These are phyloP conservation scores for Lichenostomus cassidix DNA, from an alignment of 2,113 vertebrate genomes.

Conservation along the genomic window DNA sequence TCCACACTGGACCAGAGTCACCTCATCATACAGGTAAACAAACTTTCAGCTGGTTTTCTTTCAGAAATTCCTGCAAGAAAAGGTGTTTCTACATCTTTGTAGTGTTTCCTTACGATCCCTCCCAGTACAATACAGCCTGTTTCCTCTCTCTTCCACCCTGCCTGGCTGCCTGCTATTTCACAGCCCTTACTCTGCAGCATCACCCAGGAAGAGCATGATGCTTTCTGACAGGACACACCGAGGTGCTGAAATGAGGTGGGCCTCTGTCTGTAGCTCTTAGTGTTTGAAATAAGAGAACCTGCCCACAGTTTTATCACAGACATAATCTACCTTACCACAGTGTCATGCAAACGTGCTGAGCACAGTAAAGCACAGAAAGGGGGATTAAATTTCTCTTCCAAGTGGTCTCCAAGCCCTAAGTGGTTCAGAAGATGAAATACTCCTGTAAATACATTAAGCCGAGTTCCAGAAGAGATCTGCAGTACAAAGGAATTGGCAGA, in stretches of 20 bases:
- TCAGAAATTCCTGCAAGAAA: not conserved
- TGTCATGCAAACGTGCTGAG: not conserved
- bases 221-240: not conserved
- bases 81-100: not conserved
- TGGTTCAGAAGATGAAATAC: constrained; percentile 8
- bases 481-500: constrained; percentile 31
- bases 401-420: not conserved
- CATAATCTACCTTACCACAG: not conserved
- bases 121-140: not conserved
- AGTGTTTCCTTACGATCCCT: not conserved
- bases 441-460: constrained; percentile 13
- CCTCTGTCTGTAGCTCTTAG: not conserved
- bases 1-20: not conserved
- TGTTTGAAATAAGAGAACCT: not conserved
- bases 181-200: not conserved
- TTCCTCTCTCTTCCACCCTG: not conserved
- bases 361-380: not conserved
- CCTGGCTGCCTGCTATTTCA: not conserved
- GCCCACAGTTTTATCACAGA: not conserved
- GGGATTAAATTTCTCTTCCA: constrained; percentile 26
- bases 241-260: not conserved
- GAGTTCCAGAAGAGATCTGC: constrained; percentile 27
- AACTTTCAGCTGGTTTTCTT: not conserved
- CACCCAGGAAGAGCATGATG: not conserved
- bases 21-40: not conserved